These are phyloP conservation scores for Malurus cyaneus DNA, from an alignment of 2,113 vertebrate species.

Conservation along the genomic window DNA sequence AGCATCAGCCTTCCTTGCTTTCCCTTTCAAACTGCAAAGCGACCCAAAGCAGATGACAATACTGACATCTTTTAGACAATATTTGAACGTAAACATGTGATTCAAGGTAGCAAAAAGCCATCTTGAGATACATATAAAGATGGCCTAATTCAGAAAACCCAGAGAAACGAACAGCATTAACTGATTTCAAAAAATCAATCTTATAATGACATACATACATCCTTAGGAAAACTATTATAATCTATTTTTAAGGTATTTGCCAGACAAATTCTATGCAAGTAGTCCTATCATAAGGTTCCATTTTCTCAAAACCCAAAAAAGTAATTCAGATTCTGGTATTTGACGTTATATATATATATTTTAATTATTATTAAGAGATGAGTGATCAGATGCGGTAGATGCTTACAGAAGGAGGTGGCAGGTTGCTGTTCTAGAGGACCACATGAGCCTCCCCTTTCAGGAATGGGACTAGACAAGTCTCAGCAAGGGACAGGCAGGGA, in stretches of 20 bases:
- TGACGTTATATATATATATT: too few species aligned
- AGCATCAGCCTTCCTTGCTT: not conserved
- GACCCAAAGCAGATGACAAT: not conserved
- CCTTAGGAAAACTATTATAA: not conserved
- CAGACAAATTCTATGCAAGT: not conserved
- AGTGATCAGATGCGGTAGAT: not conserved
- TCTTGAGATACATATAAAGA: not conserved
- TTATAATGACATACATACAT: not conserved
- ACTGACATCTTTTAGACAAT: not conserved
- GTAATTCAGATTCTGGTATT: not conserved
- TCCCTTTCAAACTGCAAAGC: not conserved
- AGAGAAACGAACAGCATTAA: not conserved
- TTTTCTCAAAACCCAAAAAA: not conserved
- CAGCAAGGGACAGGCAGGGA: not conserved
- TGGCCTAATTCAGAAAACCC: not conserved
- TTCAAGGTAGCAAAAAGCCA: not conserved
- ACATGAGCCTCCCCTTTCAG: not conserved
- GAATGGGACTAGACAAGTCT: accelerated
- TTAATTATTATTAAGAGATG: not conserved
- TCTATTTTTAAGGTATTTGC: not conserved
- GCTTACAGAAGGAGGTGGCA: not conserved
- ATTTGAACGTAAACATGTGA: not conserved
- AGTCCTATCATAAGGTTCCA: not conserved
- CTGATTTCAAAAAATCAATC: not conserved
- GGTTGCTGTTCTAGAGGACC: not conserved